Evolutionary conservation across 2,888 invertebrate species (phyloP), one percentile per base, ranked within the genome.

Genomic region (Caenorhabditis imperialis): DNA sequence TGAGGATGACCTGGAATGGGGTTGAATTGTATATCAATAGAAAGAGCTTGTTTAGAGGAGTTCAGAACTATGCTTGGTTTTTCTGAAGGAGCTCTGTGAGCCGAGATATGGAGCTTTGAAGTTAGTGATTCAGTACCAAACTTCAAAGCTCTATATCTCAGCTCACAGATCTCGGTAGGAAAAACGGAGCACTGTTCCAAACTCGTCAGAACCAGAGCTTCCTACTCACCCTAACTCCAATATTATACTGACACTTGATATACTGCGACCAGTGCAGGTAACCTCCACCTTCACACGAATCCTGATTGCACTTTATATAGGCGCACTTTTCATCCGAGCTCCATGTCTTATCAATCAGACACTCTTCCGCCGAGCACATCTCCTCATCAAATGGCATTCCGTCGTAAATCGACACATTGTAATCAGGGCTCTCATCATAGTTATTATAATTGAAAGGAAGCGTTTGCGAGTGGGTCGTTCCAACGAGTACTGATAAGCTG

Each of bases 281-380:
- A 22, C 84, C 84, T 25, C 84, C 84, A 23, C 84, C 84, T 55
- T 84, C 84, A 47, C 84, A 84, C 6, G 67, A 65, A 30, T 80
- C 82, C 12, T 40, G n/a, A 55, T 83, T 70, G 27, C 61, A 54
- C 20, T 57, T 57, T 8, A 84, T 82, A 45, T 85, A 84, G 8
- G 60, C 70, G 33, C 82, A 82, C 18, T 57, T 63, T 33, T 75
- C 55, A 40, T 65, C 65, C 8, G 50, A 57, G 2, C 42, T 65
- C 65, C 65, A 65, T 3, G 48, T 48, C 25, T 65, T 65, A 22
- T 65, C 30, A 30, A 65, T 50, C 22, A 54, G 12, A 35, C 65
- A 65, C 23, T 65, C 65, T 12, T 54, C 54, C 0, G 65, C 55
- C 35, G 38, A 7, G 23, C 65, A 65, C 57, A 65, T 50, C 48